These are phyloP conservation scores for Cnemophilus loriae DNA, from an alignment of 2,113 vertebrate species.

Conservation along the genomic window DNA sequence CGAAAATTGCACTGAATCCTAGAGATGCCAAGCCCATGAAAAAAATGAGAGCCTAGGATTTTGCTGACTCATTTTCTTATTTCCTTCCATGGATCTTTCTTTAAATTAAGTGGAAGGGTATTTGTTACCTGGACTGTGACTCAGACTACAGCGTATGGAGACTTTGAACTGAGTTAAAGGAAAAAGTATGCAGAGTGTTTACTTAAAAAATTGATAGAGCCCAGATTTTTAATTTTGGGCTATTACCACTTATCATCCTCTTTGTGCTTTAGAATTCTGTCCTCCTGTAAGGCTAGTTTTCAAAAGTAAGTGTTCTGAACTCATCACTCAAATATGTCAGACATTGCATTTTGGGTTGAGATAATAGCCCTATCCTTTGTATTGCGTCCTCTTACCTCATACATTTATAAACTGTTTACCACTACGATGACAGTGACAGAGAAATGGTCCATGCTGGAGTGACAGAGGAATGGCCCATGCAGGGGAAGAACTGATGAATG, in stretches of 20 bases:
- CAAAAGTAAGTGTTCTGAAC: background rate
- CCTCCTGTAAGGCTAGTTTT: background rate
- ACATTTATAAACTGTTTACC: background rate
- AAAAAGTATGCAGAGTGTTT: background rate
- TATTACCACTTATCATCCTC: background rate
- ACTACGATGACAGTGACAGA: background rate
- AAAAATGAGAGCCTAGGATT: background rate
- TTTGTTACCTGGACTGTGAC: background rate
- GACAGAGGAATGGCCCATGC: background rate
- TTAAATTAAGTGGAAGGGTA: background rate
- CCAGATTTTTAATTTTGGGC: background rate
- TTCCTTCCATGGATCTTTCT: background rate
- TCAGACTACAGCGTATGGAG: background rate
- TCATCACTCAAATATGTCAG: background rate
- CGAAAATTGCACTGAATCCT: background rate
- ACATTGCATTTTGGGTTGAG: background rate
- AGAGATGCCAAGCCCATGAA: background rate
- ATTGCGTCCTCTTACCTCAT: background rate
- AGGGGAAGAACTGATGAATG: background rate
- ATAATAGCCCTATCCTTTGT: background rate
- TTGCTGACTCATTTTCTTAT: background rate
- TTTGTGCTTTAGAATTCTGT: background rate
- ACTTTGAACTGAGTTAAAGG: background rate
- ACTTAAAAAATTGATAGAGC: background rate
- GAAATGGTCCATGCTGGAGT: background rate